Conservation (phyloP, 2,113 vertebrate genomes). For the Amphilophus citrinellus region DNA sequence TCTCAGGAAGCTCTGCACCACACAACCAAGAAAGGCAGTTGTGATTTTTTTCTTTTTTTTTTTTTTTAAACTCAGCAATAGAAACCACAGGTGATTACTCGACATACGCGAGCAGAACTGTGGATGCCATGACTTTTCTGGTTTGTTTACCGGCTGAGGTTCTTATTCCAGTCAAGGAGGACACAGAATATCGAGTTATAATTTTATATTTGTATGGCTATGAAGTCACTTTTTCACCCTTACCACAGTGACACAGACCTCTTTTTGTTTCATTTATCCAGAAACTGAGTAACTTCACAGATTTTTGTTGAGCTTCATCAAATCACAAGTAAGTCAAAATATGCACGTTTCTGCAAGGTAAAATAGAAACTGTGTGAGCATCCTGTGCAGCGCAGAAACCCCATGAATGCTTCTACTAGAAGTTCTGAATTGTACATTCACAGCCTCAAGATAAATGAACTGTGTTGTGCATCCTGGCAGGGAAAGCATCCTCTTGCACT, state of each 20-base stretch:
- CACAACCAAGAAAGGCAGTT: conserved; percentile 55
- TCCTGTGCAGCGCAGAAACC: conserved; percentile 26
- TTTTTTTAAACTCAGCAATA: conserved; percentile 38
- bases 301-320: conserved; percentile 16
- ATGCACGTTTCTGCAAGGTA: neutral
- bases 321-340: neutral
- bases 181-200: conserved; percentile 24
- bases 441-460: conserved; percentile 61
- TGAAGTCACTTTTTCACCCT: conserved; percentile 11
- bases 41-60: conserved; percentile 18
- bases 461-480: conserved; percentile 45
- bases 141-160: conserved; percentile 28
- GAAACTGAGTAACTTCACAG: conserved; percentile 1
- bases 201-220: conserved; percentile 26
- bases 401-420: conserved; percentile 46
- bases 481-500: conserved; percentile 23
- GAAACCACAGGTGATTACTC: conserved; percentile 65
- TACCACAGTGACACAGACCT: neutral
- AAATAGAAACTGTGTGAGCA: conserved; percentile 36
- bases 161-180: conserved; percentile 33
- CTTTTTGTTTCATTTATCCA: conserved; percentile 25
- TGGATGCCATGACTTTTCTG: conserved; percentile 35
- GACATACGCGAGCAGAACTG: conserved; percentile 43
- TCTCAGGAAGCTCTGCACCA: conserved; percentile 68
- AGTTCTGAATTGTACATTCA: conserved; percentile 44